Base-by-base conservation (phyloP, 2,113 vertebrate genomes). In the Petrocephalus zakoni region DNA sequence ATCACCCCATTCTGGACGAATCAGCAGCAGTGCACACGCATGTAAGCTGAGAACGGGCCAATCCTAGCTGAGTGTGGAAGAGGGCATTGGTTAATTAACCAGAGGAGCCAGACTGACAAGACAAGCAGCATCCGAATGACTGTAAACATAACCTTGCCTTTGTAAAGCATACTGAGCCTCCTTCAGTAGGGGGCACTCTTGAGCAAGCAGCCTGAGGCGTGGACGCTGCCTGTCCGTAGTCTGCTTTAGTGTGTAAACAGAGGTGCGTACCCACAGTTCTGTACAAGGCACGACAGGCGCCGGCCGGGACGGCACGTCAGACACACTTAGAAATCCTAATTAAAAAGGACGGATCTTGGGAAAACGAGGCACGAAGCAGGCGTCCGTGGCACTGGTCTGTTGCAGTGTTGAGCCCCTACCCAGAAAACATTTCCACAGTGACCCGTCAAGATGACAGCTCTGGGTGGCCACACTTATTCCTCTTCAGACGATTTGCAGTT, bases 111-210 rank as follows among this genome's bases (percentile, higher is more conserved):
- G 17, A 46, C 78, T 37, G 68, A 37, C 29, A 13, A 75, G 78
- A 82, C 78, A 82, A 82, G 78, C 78, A 82, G 78, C 78, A 53
- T 85, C 51, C 34, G 8, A 84, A 85, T 49, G 25, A 55, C 29
- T 53, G 83, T 85, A 85, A 82, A 82, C 83, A 85, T 52, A 85
- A 51, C 46, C 37, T 83, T 46, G 81, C 46, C 19, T 83, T 15
- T 2, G 81, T 83, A 42, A 83, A 47, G 29, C 37, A 47, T 22
- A 83, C 81, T 53, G 46, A 25, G 4, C n/a, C 10, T 49, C 49
- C n/a, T 85, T 52, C 49, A 85, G 49, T 85, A 22, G 10, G 49
- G n/a, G 49, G 83, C 22, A 17, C 22, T n/a, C n/a, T 15, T 85
- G 51, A 85, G 11, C 22, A 29, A 82, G 75, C 75, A 82, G 34